Conservation (phyloP, 2,888 invertebrate genomes). For the Druceiella hillmani region DNA sequence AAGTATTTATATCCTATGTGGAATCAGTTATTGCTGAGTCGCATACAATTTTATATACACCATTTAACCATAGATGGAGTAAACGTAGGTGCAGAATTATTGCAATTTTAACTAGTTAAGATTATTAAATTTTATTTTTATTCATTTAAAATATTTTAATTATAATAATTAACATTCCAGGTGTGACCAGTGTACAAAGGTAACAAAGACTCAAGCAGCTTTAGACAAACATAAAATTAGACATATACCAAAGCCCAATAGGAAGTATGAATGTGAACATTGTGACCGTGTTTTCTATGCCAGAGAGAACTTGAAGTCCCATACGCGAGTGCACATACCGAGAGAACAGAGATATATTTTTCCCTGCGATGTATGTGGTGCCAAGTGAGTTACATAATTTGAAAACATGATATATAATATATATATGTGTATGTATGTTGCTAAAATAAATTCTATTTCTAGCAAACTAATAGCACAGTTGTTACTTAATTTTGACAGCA, state of each 20-base stretch:
- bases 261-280: slow-evolving; percentile 41
- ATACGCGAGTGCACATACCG: slow-evolving; percentile 48
- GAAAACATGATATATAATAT: not conserved
- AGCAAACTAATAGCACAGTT: too few relatives aligned
- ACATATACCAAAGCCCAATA: slow-evolving; percentile 49
- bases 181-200: slow-evolving; percentile 50
- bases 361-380: slow-evolving; percentile 45
- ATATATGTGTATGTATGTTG: not conserved
- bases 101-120: too few relatives aligned
- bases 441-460: not conserved
- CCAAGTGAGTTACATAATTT: slow-evolving; percentile 39
- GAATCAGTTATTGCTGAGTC: too few relatives aligned
- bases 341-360: slow-evolving; percentile 49
- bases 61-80: too few relatives aligned
- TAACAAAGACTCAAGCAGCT: slow-evolving; percentile 42
- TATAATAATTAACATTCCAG: slow-evolving; percentile 28
- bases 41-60: too few relatives aligned
- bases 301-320: slow-evolving; percentile 47
- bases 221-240: slow-evolving; percentile 48
- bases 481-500: too few relatives aligned
- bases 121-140: slow-evolving; percentile 6
- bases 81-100: too few relatives aligned
- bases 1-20: too few relatives aligned
- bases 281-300: slow-evolving; percentile 47
- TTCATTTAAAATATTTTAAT: slow-evolving; percentile 20